Conservation (phyloP, 2,888 invertebrate species). For the Hydropsyche betteni region DNA sequence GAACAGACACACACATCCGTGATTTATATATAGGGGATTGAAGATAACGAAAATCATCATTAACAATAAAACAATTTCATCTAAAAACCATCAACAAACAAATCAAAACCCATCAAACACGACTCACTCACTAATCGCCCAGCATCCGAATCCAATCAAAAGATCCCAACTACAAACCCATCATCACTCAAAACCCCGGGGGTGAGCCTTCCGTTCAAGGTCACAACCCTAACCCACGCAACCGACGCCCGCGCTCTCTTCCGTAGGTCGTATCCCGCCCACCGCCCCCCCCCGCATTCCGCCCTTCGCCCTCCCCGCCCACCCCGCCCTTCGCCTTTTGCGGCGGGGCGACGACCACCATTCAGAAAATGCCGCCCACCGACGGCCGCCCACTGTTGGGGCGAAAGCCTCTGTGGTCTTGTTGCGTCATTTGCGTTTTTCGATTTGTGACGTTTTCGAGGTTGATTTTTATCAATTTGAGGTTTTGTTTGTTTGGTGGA, state of each 20-base stretch:
- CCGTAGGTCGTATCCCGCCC: conserved; percentile 43
- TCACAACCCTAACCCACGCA: conserved; percentile 48
- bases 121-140: too few species aligned
- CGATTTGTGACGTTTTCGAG: too few species aligned
- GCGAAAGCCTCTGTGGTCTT: too few species aligned
- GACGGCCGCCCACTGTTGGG: not conserved
- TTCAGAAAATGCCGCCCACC: conserved; percentile 44
- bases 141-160: not conserved
- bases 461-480: too few species aligned
- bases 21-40: too few species aligned
- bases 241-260: conserved; percentile 40
- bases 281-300: not conserved
- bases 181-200: not conserved
- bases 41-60: too few species aligned
- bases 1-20: too few species aligned
- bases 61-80: too few species aligned
- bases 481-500: too few species aligned
- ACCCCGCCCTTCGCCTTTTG: conserved; percentile 27
- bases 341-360: conserved; percentile 34
- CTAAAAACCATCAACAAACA: too few species aligned
- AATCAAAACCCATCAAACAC: too few species aligned
- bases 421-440: too few species aligned
- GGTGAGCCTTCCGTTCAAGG: conserved; percentile 22
- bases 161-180: not conserved
- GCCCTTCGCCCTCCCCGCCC: not conserved